Base-by-base conservation (phyloP, 2,113 vertebrate species). In the Columba livia region DNA sequence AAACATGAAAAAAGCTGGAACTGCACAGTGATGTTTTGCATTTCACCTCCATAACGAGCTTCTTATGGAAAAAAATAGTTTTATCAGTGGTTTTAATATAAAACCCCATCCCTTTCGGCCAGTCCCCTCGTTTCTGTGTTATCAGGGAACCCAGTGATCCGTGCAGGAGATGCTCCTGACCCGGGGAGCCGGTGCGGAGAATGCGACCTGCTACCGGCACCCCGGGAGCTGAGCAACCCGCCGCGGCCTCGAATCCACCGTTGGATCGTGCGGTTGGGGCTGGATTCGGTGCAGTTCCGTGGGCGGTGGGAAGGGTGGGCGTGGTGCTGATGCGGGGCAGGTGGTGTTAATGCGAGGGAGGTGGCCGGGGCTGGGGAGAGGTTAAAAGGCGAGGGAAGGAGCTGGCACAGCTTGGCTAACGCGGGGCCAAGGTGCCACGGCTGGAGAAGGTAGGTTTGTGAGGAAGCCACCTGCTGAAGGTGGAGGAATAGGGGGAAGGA, bases 351-450 rank as follows among this genome's bases (percentile, higher is more conserved):
- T 10, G 36, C 0, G 2, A 51, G 34, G 72, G 36, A 53, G 0
- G 10, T 29, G 92, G 26, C 38, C 40, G 0, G 15, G 34, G 20
- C 12, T 8, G 9, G 77, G 91, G 20, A 42, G 71, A 32, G 74
- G 78, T 81, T 64, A 84, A 87, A 89, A 12, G 25, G 28, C 23
- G 29, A 6, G 10, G 44, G 38, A 11, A 57, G 2, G 36, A 40
- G 54, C 8, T 10, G 17, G 12, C 3, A 38, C 6, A 1, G 11
- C 19, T 14, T 2, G 29, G 12, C 8, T 23, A 2, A 10, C 6
- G 1, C 0, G 10, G 5, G 4, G 15, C 36, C 3, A 3, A 51
- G 36, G 29, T 20, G 36, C 4, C 18, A 3, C 0, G 2, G 18
- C 19, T 9, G 80, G 24, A 44, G 53, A 64, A 73, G 67, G 31